Evolutionary conservation across 2,888 invertebrate species (phyloP), one percentile per base, ranked within the genome.

Genomic region (Metacarcinus magister): DNA sequence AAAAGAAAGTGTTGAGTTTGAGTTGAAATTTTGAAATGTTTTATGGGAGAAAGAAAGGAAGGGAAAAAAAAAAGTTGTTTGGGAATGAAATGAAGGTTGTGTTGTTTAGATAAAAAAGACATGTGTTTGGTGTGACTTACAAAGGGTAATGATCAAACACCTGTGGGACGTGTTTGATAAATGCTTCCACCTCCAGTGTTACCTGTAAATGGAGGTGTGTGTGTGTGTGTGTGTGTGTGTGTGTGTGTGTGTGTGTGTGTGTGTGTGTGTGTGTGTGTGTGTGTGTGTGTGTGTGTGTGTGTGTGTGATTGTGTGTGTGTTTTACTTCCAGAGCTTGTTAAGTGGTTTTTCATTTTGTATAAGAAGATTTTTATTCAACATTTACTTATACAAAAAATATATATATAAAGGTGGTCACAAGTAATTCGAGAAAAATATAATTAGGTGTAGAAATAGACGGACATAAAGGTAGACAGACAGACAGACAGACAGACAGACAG

Each of bases 171-270:
- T 54, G 54, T 54, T 54, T 13, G 54, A 54, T 54, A 54, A 2
- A 19, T 54, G 54, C 19, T 54, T 54, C 54, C 54, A 19, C 54
- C 10, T 54, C 54, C 54, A 54, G 2, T 54, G 54, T 54, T 54
- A 54, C 19, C n/a, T 75, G n/a, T 16, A n/a, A 23, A 28, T 23
- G 23, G 23, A 43, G 1, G 46, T 44, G 46, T 91, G 46, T 91
- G 46, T 91, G 46, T 91, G 46, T 91, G 46, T 91, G 46, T 91
- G 54, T 44, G 32, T 48, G 54, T 92, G 23, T 48, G 54, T 92
- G 32, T 92, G 54, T 48, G 54, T 44, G 48, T 48, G 32, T 92
- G 32, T 92, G 48, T 92, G 32, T 92, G 54, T 92, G 54, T 92
- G 48, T 54, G 32, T 92, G 92, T 92, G 46, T 54, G 92, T 92